phyloP scores from a whole-genome alignment of 2,888 invertebrate species.

The Leucoptera coffeella region DNA sequence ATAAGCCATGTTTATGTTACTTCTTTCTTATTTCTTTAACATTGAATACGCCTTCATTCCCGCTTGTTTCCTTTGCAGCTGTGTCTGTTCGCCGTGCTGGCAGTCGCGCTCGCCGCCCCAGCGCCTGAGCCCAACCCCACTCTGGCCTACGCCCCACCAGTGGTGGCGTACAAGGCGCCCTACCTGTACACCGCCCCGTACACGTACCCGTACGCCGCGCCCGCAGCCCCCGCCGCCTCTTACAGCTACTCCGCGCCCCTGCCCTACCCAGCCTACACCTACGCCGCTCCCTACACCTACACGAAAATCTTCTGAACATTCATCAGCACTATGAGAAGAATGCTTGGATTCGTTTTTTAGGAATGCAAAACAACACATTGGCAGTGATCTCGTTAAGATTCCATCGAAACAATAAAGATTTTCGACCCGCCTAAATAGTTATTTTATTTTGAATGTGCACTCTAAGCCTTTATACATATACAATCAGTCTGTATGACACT shows the following conservation, averaged over 20 bases:
- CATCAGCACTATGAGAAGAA: slow-evolving; percentile 1
- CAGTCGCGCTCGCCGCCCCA: slow-evolving; percentile 15
- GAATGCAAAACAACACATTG: no score
- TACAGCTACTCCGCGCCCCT: slow-evolving; percentile 10
- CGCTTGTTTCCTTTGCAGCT: slow-evolving; percentile 11
- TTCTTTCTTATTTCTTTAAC: no score
- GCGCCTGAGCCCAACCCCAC: slow-evolving; percentile 11
- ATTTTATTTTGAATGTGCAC: slow-evolving; percentile 7
- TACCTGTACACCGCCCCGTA: slow-evolving; percentile 9
- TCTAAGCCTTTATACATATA: no score
- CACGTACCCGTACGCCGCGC: slow-evolving; percentile 6
- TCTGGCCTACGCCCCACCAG: slow-evolving; percentile 9
- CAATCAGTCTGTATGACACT: no score
- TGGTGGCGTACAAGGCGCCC: slow-evolving; percentile 10
- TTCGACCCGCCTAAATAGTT: slow-evolving; percentile 12
- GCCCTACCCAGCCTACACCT: slow-evolving; percentile 8
- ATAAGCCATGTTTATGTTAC: no score
- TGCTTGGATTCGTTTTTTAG: slow-evolving; percentile 2
- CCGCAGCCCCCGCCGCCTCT: slow-evolving; percentile 7
- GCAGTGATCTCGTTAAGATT: slow-evolving; percentile 5
- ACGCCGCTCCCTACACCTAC: slow-evolving; percentile 11
- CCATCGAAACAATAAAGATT: slow-evolving; percentile 11
- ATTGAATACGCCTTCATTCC: no score
- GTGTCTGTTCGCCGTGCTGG: slow-evolving; percentile 13
- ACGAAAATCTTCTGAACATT: slow-evolving; percentile 6